Evolutionary conservation across 2,797 vertebrate species (phyloP).

Genomic region (Perodicticus potto): DNA sequence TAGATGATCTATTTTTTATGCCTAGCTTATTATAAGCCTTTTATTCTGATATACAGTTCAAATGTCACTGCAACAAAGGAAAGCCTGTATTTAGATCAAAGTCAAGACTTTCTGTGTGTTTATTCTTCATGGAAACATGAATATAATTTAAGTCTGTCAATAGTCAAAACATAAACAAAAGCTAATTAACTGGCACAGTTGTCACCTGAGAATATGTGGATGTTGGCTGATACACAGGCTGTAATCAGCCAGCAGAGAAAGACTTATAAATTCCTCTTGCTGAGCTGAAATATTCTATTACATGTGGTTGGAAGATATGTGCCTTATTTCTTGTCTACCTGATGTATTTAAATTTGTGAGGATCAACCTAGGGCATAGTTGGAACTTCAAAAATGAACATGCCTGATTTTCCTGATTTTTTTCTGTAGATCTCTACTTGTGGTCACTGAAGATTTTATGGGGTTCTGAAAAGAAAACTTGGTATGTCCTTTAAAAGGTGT

Average conservation of each 20-base stretch:
- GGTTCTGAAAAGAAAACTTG: constrained; percentile 4
- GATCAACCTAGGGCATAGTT: not conserved
- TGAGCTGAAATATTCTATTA: constrained; percentile 2
- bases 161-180: constrained; percentile 48
- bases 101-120: not conserved
- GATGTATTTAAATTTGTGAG: not conserved
- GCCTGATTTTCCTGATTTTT: constrained; percentile 8
- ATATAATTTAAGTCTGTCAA: constrained; percentile 51
- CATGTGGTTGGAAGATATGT: not conserved
- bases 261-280: not conserved
- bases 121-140: not conserved
- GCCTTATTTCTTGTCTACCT: not conserved
- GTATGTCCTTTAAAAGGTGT: not conserved
- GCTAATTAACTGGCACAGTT: constrained; percentile 34
- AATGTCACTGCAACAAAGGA: not conserved
- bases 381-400: not conserved
- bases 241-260: not conserved
- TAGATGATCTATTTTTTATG: constrained; percentile 55
- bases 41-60: constrained; percentile 22
- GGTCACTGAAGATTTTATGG: not conserved
- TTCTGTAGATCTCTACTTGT: not conserved
- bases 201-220: not conserved
- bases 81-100: constrained; percentile 28
- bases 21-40: not conserved
- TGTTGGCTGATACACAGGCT: not conserved